Base-by-base conservation (phyloP, 2,113 vertebrate genomes). In the Platanista minor region DNA sequence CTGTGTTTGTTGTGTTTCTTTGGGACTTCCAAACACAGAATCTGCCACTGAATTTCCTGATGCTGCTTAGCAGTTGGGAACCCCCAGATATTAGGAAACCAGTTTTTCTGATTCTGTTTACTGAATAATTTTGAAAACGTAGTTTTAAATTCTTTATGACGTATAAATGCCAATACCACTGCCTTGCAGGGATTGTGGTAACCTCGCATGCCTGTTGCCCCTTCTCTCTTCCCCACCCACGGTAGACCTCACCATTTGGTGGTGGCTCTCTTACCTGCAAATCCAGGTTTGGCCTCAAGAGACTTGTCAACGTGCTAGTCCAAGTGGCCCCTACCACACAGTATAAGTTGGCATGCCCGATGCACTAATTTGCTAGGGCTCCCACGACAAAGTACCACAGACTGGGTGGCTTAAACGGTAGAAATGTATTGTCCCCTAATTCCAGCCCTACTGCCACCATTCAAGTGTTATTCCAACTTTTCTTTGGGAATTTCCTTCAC, bases 51-150 rank as follows among this genome's bases (percentile, higher is more conserved):
- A 20, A 6, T 59, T 83, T 95, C 31, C 62, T 52, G 31, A 52
- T 20, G 20, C 15, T 59, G 33, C 10, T 69, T 9, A 1, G 23
- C 43, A 41, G 18, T 29, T 66, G 36, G 33, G 21, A 74, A 85
- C 59, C 20, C 39, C 33, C 1, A 71, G 59, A 46, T 21, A 27
- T 3, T 4, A 78, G 27, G 46, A 95, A 78, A 61, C 43, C 7
- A 69, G 20, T 88, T 64, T 96, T 96, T 94, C 52, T 81, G 54
- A 36, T 67, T 82, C 39, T 71, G 41, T 75, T 92, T 36, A 85
- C 8, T 61, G 69, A 90, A 69, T 80, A 83, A 61, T 43, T 90
- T 74, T 83, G 20, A 54, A 49, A 92, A 66, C 13, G 27, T 3
- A 12, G 29, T 46, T 67, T 29, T 25, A 57, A 84, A 77, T 81